These are phyloP conservation scores for Saguinus midas DNA, from an alignment of 2,113 vertebrate species.

Conservation along the genomic window DNA sequence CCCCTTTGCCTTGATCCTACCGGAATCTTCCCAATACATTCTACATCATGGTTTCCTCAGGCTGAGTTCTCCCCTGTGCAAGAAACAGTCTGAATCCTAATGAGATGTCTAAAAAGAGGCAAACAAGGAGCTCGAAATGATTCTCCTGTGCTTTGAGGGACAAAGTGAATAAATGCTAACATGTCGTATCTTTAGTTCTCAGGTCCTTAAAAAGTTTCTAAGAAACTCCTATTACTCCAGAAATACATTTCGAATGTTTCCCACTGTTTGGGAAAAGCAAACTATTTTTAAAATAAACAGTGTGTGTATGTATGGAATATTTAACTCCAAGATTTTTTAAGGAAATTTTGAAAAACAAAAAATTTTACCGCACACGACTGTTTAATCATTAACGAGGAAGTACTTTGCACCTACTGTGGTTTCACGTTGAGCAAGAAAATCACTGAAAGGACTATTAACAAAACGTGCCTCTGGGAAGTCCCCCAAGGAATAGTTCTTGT, in stretches of 20 bases:
- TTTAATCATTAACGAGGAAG: neutral
- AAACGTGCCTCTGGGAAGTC: neutral
- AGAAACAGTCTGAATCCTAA: neutral
- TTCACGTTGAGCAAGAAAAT: neutral
- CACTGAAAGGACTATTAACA: neutral
- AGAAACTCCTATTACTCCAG: neutral
- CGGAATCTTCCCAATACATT: neutral
- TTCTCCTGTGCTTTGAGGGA: neutral
- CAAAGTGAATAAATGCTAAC: neutral
- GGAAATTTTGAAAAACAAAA: neutral
- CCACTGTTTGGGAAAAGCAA: neutral
- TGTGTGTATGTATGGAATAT: neutral
- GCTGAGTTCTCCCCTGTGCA: neutral
- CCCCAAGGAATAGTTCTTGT: neutral
- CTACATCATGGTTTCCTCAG: neutral
- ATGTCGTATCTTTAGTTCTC: neutral
- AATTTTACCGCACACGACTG: too few species aligned
- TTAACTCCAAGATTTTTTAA: neutral
- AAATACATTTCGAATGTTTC: neutral
- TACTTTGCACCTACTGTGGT: neutral
- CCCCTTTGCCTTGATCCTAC: rapidly evolving
- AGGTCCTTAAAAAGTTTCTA: neutral
- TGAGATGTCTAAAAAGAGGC: neutral
- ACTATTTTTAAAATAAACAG: neutral
- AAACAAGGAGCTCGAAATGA: neutral